Evolutionary conservation across 2,888 invertebrate genomes (phyloP).

Genomic region (Lasioglossum malachurum): DNA sequence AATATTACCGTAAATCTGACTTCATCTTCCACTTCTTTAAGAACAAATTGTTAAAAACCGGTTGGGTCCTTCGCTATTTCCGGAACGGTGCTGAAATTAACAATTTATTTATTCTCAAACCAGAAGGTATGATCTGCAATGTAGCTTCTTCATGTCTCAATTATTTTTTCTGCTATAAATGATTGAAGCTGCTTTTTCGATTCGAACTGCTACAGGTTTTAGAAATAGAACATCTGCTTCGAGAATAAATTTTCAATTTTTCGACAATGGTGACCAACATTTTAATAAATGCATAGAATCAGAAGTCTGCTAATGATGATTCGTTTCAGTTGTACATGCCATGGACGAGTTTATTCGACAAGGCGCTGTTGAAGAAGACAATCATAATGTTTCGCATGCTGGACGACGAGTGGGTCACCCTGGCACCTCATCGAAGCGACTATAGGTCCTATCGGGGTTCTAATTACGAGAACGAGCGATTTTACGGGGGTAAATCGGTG

Average conservation of each 20-base stretch:
- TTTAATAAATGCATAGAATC: not conserved
- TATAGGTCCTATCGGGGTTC: slow-evolving; percentile 74
- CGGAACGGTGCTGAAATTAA: too few species aligned
- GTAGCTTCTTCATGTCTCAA: too few species aligned
- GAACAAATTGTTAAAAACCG: not conserved
- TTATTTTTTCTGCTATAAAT: too few species aligned
- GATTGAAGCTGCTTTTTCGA: too few species aligned
- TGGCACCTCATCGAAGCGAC: slow-evolving; percentile 76
- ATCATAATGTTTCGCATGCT: slow-evolving; percentile 78
- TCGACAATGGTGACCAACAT: too few species aligned
- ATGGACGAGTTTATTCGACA: slow-evolving; percentile 72
- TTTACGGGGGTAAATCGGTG: slow-evolving; percentile 80
- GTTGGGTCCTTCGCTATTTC: too few species aligned
- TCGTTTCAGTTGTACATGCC: slow-evolving; percentile 75
- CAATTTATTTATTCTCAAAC: not conserved
- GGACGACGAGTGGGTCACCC: slow-evolving; percentile 78
- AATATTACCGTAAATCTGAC: too few species aligned
- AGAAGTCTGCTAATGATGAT: not conserved
- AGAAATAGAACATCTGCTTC: too few species aligned
- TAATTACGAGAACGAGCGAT: slow-evolving; percentile 72
- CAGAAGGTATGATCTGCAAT: not conserved
- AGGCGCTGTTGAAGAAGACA: slow-evolving; percentile 75
- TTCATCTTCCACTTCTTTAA: not conserved
- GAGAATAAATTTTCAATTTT: too few species aligned
- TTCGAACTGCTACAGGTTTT: too few species aligned